A percentile compares a stretch with the other conserved stretches of the same genome.
Conservation (phyloP, 2,888 invertebrate genomes). For the Dascillus cervinus region DNA sequence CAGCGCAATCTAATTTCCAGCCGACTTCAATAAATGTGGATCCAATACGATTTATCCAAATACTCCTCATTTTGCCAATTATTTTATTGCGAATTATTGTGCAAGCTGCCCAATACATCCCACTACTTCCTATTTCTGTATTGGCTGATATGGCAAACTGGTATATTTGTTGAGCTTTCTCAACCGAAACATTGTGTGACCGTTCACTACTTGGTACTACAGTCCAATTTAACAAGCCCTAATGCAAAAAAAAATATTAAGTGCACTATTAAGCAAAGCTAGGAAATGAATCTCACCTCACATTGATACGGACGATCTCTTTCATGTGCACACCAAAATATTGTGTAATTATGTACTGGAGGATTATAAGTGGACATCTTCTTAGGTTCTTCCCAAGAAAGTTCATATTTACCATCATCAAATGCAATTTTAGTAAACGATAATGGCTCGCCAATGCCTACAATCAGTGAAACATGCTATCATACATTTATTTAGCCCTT, state of each 20-base stretch:
- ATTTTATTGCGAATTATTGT: slow-evolving; percentile 48
- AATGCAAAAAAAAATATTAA: slow-evolving; percentile 12
- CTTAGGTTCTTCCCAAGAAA: slow-evolving; percentile 65
- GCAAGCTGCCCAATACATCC: slow-evolving; percentile 80
- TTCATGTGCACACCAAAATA: slow-evolving; percentile 58
- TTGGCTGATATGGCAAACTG: slow-evolving; percentile 81
- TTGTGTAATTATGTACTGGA: slow-evolving; percentile 61
- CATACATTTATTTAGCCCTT: slow-evolving; percentile 24
- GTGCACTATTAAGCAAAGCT: background rate
- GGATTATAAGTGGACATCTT: slow-evolving; percentile 16
- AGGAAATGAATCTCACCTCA: slow-evolving; percentile 29
- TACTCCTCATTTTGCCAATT: slow-evolving; percentile 50
- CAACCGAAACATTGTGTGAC: slow-evolving; percentile 52
- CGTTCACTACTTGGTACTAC: slow-evolving; percentile 46
- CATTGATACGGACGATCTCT: slow-evolving; percentile 36
- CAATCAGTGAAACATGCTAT: slow-evolving; percentile 8
- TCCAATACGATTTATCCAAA: slow-evolving; percentile 46
- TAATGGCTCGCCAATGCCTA: slow-evolving; percentile 24
- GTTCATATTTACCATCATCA: slow-evolving; percentile 61
- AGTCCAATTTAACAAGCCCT: slow-evolving; percentile 57
- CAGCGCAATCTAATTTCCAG: slow-evolving; percentile 73
- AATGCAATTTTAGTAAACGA: slow-evolving; percentile 55
- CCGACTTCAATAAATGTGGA: slow-evolving; percentile 54
- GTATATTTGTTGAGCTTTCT: slow-evolving; percentile 52
- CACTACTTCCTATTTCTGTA: slow-evolving; percentile 60